These are phyloP conservation scores for Orthonychiurus folsomi DNA, from an alignment of 2,888 invertebrate species.

Conservation along the genomic window DNA sequence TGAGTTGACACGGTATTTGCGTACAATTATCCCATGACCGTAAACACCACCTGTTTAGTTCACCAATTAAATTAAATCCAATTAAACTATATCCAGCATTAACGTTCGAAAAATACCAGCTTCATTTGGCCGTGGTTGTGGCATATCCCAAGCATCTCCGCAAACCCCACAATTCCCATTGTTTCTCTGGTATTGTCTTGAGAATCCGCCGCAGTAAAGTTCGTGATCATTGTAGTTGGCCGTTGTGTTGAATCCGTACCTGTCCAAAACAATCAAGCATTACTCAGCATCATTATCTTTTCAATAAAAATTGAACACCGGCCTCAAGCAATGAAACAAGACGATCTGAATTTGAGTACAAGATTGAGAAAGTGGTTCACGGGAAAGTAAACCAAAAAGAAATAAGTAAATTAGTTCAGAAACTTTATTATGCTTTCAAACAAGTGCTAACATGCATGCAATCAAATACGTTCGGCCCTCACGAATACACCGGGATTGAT, in stretches of 20 bases:
- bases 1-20: conserved; percentile 62
- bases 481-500: too few species aligned
- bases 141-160: conserved; percentile 23
- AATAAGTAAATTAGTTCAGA: too few species aligned
- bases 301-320: background rate
- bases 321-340: background rate
- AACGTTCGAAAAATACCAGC: conserved; percentile 46
- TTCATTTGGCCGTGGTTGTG: conserved; percentile 57
- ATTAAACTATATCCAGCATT: too few species aligned
- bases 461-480: too few species aligned
- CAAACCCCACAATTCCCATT: conserved; percentile 65
- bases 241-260: conserved; percentile 74
- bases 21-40: conserved; percentile 67
- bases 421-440: too few species aligned
- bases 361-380: background rate
- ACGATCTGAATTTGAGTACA: background rate
- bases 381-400: too few species aligned
- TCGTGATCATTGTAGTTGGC: conserved; percentile 85
- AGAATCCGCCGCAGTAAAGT: conserved; percentile 75
- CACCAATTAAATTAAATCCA: too few species aligned
- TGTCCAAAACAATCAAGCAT: conserved; percentile 29
- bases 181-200: conserved; percentile 71
- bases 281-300: background rate
- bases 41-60: conserved; percentile 64
- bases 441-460: too few species aligned